Evolutionary conservation across 2,797 vertebrate species (phyloP).

Genomic region (Syngnathus acus): DNA sequence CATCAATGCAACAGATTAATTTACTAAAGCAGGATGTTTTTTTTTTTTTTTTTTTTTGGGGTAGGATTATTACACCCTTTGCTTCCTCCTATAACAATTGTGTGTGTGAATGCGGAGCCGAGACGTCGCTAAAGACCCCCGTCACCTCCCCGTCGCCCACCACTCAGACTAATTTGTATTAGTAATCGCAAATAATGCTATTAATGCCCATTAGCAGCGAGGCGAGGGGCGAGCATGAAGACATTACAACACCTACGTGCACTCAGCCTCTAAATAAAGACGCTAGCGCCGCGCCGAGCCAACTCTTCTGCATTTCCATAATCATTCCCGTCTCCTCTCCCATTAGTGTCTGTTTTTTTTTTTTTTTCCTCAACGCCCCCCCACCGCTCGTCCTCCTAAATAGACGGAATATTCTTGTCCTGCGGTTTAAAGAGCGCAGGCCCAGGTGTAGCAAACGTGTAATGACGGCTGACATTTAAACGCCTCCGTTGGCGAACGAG

Average conservation of each 20-base stretch:
- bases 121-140: constrained; percentile 48
- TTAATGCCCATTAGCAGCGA: constrained; percentile 74
- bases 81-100: constrained; percentile 57
- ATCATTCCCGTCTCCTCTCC: constrained; percentile 16
- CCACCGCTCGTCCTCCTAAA: neutral
- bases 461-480: neutral
- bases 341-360: constrained; percentile 24
- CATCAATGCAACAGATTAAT: neutral
- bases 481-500: constrained; percentile 9
- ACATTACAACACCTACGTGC: constrained; percentile 71
- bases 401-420: constrained; percentile 1
- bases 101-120: constrained; percentile 40
- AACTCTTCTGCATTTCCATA: constrained; percentile 21
- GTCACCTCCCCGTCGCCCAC: neutral
- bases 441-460: neutral
- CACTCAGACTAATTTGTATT: constrained; percentile 70
- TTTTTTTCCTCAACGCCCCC: neutral
- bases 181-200: constrained; percentile 73
- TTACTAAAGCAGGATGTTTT: neutral
- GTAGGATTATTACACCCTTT: constrained; percentile 55
- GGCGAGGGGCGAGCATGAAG: constrained; percentile 66
- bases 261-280: constrained; percentile 32
- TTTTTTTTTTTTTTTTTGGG: constrained; percentile 19
- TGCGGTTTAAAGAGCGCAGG: neutral
- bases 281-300: constrained; percentile 29